phyloP scores from a whole-genome alignment of 35 echinoderm and acorn worm genomes.

The Strongylocentrotus purpuratus region DNA sequence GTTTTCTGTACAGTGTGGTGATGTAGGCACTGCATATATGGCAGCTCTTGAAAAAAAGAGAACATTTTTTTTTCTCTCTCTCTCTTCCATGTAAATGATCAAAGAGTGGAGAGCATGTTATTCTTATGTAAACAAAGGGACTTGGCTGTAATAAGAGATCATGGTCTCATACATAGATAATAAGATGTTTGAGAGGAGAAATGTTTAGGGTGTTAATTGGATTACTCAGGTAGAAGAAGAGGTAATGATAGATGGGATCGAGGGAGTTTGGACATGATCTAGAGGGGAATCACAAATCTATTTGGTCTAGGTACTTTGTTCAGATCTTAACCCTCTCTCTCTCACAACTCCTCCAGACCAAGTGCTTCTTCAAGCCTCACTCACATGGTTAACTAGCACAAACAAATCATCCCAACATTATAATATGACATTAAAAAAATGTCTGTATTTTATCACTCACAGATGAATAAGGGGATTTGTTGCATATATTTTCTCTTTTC shows the following conservation, averaged over 20 bases:
- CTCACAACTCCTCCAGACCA: neutral
- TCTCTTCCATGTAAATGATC: neutral
- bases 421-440: too few species aligned
- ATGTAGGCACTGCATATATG: too few species aligned
- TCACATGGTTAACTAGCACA: too few species aligned
- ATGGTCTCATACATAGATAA: neutral
- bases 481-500: neutral
- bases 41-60: too few species aligned
- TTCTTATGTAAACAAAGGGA: slow-evolving; percentile 5
- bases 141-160: neutral
- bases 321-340: too few species aligned
- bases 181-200: neutral
- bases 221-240: slow-evolving; percentile 16
- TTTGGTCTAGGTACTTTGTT: neutral
- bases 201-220: slow-evolving; percentile 20
- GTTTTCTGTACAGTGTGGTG: too few species aligned
- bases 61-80: neutral
- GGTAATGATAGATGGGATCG: neutral
- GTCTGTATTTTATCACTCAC: neutral
- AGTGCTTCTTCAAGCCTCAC: too few species aligned
- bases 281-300: neutral
- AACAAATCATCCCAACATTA: too few species aligned
- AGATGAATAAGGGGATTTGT: neutral
- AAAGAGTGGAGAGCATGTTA: neutral
- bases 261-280: slow-evolving; percentile 28